Evolutionary conservation across 2,797 vertebrate genomes (phyloP).

Genomic region (Falco biarmicus): DNA sequence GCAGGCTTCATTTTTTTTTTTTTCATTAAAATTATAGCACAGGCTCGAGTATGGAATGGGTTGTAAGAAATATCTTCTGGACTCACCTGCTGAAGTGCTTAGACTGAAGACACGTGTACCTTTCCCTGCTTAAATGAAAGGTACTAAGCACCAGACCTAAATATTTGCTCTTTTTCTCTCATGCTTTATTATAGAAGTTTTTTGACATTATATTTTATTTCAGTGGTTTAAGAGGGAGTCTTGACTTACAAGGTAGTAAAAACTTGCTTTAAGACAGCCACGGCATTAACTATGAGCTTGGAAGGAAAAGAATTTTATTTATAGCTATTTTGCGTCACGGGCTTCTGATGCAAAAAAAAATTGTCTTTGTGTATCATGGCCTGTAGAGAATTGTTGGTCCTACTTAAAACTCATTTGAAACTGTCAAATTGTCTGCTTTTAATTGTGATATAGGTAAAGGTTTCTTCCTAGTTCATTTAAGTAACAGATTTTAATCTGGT

Average conservation of each 20-base stretch:
- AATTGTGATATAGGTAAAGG: not conserved
- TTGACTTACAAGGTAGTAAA: not conserved
- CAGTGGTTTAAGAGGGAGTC: not conserved
- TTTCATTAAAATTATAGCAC: not conserved
- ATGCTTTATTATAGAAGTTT: not conserved
- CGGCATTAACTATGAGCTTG: not conserved
- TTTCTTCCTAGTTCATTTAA: not conserved
- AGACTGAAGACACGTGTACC: not conserved
- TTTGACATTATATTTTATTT: not conserved
- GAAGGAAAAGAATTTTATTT: not conserved
- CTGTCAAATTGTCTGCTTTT: not conserved
- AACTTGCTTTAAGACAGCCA: not conserved
- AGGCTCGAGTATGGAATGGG: not conserved
- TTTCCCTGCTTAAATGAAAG: not conserved
- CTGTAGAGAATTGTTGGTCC: not conserved
- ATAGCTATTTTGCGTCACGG: not conserved
- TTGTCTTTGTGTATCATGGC: not conserved
- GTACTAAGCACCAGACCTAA: not conserved
- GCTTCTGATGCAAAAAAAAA: not conserved
- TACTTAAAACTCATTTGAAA: not conserved
- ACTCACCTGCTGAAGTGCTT: not conserved
- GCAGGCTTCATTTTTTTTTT: not conserved
- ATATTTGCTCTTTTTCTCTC: not conserved
- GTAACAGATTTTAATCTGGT: not conserved
- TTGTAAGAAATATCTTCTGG: not conserved